These are phyloP conservation scores for Thecophora atra DNA, from an alignment of 2,888 invertebrate genomes.

Conservation along the genomic window DNA sequence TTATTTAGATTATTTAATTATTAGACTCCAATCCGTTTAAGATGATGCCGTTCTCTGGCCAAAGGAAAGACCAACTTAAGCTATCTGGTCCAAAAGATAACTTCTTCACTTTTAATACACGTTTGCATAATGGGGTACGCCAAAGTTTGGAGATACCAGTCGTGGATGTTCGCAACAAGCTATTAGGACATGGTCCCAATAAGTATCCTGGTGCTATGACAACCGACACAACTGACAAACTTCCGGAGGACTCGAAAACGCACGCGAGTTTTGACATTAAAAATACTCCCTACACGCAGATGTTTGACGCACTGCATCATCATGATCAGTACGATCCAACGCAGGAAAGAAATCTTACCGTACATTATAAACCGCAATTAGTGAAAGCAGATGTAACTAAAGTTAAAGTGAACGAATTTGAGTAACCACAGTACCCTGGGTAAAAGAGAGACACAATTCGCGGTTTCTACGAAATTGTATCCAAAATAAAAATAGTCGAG, in stretches of 20 bases:
- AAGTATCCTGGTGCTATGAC: conserved; percentile 56
- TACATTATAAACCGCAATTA: conserved; percentile 57
- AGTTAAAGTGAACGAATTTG: conserved; percentile 59
- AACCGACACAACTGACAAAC: conserved; percentile 58
- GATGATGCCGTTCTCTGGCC: conserved; percentile 60
- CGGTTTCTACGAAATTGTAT: too few relatives aligned
- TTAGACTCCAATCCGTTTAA: conserved; percentile 59
- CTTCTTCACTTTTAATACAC: conserved; percentile 61
- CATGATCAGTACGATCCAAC: conserved; percentile 62
- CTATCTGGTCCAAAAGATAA: conserved; percentile 55
- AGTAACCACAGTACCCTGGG: conserved; percentile 64
- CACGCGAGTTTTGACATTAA: conserved; percentile 51
- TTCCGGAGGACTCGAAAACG: conserved; percentile 49
- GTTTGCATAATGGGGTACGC: conserved; percentile 59
- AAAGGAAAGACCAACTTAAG: conserved; percentile 56
- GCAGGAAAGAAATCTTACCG: conserved; percentile 55
- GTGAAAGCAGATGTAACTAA: conserved; percentile 51
- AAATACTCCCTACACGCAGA: conserved; percentile 51
- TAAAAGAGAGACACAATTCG: too few relatives aligned
- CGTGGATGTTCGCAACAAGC: conserved; percentile 50
- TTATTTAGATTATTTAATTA: too few relatives aligned
- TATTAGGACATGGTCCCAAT: conserved; percentile 51
- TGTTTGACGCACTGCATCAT: conserved; percentile 61
- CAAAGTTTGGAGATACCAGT: conserved; percentile 59
- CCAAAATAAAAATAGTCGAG: too few relatives aligned